phyloP scores from a whole-genome alignment of 1,140 invertebrate genomes.

The Pollicipes pollicipes region DNA sequence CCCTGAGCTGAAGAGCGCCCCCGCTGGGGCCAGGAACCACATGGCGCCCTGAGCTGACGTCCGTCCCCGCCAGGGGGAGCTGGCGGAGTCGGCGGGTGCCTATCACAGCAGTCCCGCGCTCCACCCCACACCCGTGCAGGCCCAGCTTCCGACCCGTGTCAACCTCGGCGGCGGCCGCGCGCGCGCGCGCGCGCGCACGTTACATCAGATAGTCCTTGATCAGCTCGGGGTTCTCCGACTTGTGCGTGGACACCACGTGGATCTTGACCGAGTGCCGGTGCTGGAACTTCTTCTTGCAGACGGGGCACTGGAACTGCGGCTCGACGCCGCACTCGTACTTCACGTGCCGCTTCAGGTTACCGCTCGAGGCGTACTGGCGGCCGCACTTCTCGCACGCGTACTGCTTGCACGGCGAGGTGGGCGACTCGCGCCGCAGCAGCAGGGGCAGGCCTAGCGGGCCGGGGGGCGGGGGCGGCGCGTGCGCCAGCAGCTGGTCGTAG shows the following conservation, averaged over 20 bases:
- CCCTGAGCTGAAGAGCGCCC: background rate
- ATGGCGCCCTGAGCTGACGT: too few species aligned
- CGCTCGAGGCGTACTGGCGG: conserved; percentile 43
- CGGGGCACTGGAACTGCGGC: conserved; percentile 54
- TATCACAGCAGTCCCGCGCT: too few species aligned
- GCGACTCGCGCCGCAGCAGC: background rate
- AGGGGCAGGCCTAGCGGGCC: conserved; percentile 2
- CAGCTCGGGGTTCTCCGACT: background rate
- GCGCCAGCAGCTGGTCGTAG: conserved; percentile 1
- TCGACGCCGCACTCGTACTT: conserved; percentile 73
- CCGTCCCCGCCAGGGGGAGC: too few species aligned
- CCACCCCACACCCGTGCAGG: too few species aligned
- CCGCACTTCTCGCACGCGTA: conserved; percentile 40
- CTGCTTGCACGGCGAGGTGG: conserved; percentile 16
- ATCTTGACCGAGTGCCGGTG: conserved; percentile 23
- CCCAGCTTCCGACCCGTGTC: too few species aligned
- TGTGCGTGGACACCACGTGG: conserved; percentile 17
- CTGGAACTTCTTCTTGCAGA: conserved; percentile 48
- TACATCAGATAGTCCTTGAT: conserved; percentile 4
- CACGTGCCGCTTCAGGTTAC: conserved; percentile 48
- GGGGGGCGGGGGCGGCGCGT: background rate
- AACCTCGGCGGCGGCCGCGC: too few species aligned
- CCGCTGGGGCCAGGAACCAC: too few species aligned
- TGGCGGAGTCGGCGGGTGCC: too few species aligned
- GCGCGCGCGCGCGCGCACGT: too few species aligned